Evolutionary conservation across 2,888 invertebrate genomes (phyloP).

Genomic region (Rhodophaea formosa): DNA sequence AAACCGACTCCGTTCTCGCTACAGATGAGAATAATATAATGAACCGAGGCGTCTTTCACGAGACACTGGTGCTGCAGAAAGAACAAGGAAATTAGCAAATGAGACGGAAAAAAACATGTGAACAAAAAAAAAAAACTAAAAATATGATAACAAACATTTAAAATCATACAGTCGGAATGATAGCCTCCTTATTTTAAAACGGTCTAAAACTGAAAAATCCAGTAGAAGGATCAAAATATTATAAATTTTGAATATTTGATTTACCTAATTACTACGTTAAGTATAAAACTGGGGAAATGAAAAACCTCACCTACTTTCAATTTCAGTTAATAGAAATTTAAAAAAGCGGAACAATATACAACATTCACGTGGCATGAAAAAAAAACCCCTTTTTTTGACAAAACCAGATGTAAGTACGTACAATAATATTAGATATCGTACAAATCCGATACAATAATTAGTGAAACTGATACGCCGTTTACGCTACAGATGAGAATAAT

Average conservation of each 20-base stretch:
- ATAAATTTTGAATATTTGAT: too few relatives aligned
- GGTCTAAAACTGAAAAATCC: too few relatives aligned
- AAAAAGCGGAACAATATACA: background rate
- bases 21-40: slow-evolving; percentile 49
- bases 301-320: too few relatives aligned
- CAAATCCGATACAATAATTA: slow-evolving; percentile 46
- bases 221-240: too few relatives aligned
- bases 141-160: too few relatives aligned
- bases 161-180: too few relatives aligned
- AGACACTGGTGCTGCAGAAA: slow-evolving; percentile 66
- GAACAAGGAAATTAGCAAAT: slow-evolving; percentile 66
- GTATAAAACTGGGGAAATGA: too few relatives aligned
- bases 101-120: slow-evolving; percentile 77
- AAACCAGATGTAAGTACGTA: slow-evolving; percentile 10
- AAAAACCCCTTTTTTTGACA: background rate
- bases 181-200: too few relatives aligned
- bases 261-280: too few relatives aligned
- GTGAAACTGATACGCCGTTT: slow-evolving; percentile 54
- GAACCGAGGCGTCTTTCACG: slow-evolving; percentile 43
- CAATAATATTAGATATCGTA: slow-evolving; percentile 27
- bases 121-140: too few relatives aligned
- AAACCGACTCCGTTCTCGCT: slow-evolving; percentile 55
- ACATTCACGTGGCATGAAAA: slow-evolving; percentile 6
- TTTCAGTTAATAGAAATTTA: background rate
- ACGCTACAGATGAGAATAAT: slow-evolving; percentile 46